Percentiles rank a stretch among this genome's conserved stretches.
phyloP scores from a whole-genome alignment of 2,797 vertebrate species.

The Protosalanx chinensis region DNA sequence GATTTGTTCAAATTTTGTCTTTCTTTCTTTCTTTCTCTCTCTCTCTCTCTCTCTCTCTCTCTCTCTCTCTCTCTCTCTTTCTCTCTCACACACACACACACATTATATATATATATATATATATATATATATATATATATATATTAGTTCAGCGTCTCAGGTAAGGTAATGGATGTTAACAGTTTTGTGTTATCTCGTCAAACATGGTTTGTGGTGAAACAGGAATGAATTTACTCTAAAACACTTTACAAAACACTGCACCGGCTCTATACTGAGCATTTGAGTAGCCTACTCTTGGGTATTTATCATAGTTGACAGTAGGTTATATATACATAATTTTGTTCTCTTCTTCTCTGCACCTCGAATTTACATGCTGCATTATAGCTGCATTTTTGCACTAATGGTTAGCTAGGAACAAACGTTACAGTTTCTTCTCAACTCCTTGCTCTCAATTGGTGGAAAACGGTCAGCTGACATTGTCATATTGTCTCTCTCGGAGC shows the following conservation, averaged over 20 bases:
- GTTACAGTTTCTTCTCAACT: slow-evolving; percentile 83
- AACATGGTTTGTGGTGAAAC: too few relatives aligned
- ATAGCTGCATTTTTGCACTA: slow-evolving; percentile 70
- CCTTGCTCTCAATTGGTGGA: slow-evolving; percentile 91
- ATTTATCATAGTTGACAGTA: background rate
- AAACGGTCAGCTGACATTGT: slow-evolving; percentile 95
- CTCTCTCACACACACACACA: background rate
- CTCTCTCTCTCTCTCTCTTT: too few relatives aligned
- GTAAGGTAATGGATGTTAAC: too few relatives aligned
- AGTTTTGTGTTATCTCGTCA: too few relatives aligned
- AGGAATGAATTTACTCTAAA: too few relatives aligned
- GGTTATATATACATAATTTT: background rate
- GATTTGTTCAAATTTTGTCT: background rate
- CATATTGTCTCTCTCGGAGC: slow-evolving; percentile 98
- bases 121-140: too few relatives aligned
- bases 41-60: too few relatives aligned
- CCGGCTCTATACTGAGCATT: background rate
- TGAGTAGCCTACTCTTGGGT: background rate
- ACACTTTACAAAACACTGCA: too few relatives aligned
- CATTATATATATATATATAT: too few relatives aligned
- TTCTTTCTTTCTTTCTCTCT: too few relatives aligned
- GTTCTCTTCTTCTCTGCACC: slow-evolving; percentile 6
- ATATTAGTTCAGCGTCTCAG: too few relatives aligned
- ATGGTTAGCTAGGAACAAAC: slow-evolving; percentile 71
- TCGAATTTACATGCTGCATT: slow-evolving; percentile 22